These are phyloP conservation scores for Ostrea edulis DNA, from an alignment of 1,140 invertebrate species.

Conservation along the genomic window DNA sequence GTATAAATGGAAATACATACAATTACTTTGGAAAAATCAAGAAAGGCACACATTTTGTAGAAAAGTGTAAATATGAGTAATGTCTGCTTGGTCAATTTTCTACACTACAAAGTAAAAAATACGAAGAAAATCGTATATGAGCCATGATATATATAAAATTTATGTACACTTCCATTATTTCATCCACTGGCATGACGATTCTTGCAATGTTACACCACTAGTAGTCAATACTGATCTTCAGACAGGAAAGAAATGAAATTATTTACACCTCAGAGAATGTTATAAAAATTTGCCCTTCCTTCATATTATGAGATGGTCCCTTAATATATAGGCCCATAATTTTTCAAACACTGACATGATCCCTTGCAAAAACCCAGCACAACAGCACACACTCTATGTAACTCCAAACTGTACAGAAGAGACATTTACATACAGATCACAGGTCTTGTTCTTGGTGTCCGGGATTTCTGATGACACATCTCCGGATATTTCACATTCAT, in stretches of 20 bases:
- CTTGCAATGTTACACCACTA: background rate
- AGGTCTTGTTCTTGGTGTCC: background rate
- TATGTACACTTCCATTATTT: background rate
- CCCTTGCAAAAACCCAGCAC: background rate
- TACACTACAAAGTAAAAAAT: constrained; percentile 6
- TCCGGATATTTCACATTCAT: background rate
- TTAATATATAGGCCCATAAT: background rate
- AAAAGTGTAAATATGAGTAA: constrained; percentile 15
- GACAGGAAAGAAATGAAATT: background rate
- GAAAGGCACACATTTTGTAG: constrained; percentile 32
- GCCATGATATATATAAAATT: background rate
- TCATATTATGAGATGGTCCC: background rate
- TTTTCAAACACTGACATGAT: constrained; percentile 1
- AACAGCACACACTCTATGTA: background rate
- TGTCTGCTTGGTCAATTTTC: constrained; percentile 8
- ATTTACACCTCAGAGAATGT: background rate
- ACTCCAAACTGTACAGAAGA: constrained; percentile 6
- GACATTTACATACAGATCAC: background rate
- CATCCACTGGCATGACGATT: background rate
- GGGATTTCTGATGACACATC: background rate
- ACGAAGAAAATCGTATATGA: background rate
- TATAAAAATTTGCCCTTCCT: background rate
- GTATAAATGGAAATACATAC: background rate
- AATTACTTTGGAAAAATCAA: background rate
- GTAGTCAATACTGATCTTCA: background rate